Base-by-base conservation (phyloP, 2,797 vertebrate species). In the Cossypha heuglini region DNA sequence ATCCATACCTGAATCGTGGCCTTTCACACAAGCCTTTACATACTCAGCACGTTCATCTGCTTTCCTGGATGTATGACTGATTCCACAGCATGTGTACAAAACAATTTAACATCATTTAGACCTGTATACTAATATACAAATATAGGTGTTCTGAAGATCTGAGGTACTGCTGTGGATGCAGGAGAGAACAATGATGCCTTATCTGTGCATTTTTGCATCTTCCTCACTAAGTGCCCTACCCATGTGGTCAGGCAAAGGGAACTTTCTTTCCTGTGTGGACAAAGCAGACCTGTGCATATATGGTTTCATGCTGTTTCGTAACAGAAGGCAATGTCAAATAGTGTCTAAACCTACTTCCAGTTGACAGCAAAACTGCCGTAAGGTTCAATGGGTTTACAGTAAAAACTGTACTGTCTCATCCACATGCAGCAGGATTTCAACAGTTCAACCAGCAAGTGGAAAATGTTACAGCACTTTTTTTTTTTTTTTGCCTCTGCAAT, bases 321-420 rank as follows among this genome's bases (percentile, higher is more conserved):
- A 94, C 29, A 84, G 49, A 90, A 83, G 26, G 71, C 64, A 63
- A 80, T 4, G 37, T 66, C 87, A 90, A 75, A 55, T 15, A 45
- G 48, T 38, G 67, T 87, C 81, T 80, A 94, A 94, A 92, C 28
- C 74, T 61, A 79, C 86, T 95, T 84, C 86, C 77, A 76, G 67
- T 84, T 86, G 81, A 49, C 35, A 85, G 64, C 68, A 86, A 82
- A 94, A 80, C 25, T 61, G 72, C 48, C 33, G 14, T 19, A 28
- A 33, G 33, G 58, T 64, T 79, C 78, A 49, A 33, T 28, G n/a
- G 35, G 22, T 68, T 95, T 89, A 59, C 83, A 87, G 81, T 82
- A 80, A 90, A 78, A 86, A 63, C n/a, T 29, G 21, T 28, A 42
- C 37, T 45, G 52, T 45, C 86, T 67, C 80, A 81, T 55, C 40